These are phyloP conservation scores for Pimephales promelas DNA, from an alignment of 2,113 vertebrate species.

Conservation along the genomic window DNA sequence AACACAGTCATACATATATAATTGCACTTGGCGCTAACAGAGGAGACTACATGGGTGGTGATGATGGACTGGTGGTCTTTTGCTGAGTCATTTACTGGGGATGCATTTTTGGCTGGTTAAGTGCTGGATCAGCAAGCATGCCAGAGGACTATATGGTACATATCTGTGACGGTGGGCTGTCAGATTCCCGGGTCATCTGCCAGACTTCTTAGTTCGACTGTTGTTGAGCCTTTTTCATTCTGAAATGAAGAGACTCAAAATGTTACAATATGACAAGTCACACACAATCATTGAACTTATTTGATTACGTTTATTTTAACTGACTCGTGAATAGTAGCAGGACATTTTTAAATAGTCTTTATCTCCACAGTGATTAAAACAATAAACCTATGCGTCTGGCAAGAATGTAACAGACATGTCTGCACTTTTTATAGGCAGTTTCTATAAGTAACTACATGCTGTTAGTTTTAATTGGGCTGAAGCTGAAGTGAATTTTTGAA, in stretches of 20 bases:
- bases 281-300: conserved; percentile 5
- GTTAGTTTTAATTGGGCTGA: conserved; percentile 31
- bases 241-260: conserved; percentile 52
- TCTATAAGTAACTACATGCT: conserved; percentile 23
- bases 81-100: conserved; percentile 53
- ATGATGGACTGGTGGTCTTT: conserved; percentile 50
- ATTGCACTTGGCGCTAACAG: conserved; percentile 69
- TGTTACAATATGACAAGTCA: conserved; percentile 6
- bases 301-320: conserved; percentile 14
- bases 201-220: conserved; percentile 57
- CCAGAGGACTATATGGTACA: conserved; percentile 64
- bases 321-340: conserved; percentile 46
- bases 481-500: no score
- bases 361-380: conserved; percentile 27
- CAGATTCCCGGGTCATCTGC: conserved; percentile 48
- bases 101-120: conserved; percentile 66
- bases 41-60: conserved; percentile 54
- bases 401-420: conserved; percentile 21
- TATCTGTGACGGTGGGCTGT: conserved; percentile 60
- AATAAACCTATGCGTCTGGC: conserved; percentile 28
- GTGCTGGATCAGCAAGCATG: conserved; percentile 74
- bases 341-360: conserved; percentile 35
- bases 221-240: conserved; percentile 72
- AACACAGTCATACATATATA: conserved; percentile 69
- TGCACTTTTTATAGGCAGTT: conserved; percentile 42